Percentiles rank a stretch among this genome's conserved stretches.
Conservation (phyloP, 2,113 vertebrate genomes). For the Sclerurus mexicanus region DNA sequence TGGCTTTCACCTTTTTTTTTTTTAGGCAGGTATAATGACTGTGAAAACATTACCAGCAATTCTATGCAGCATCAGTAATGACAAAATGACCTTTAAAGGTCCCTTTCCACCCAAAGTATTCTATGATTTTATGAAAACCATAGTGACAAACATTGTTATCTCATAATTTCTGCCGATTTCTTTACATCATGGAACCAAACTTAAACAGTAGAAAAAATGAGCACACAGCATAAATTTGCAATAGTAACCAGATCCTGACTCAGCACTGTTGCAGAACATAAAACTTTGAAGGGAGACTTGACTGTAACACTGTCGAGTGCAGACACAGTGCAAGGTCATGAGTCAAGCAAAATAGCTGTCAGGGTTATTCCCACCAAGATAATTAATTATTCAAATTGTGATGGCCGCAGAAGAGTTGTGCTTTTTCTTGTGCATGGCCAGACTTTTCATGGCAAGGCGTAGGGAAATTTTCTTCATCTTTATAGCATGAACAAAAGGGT, state of each 20-base stretch:
- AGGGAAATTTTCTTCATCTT: neutral
- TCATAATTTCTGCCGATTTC: conserved; percentile 44
- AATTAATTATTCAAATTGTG: conserved; percentile 16
- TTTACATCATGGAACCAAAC: neutral
- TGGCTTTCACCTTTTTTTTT: conserved; percentile 43
- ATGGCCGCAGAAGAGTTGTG: neutral
- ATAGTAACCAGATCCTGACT: neutral
- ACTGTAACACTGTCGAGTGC: neutral
- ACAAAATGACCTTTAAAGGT: neutral
- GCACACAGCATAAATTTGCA: neutral
- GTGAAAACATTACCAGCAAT: neutral
- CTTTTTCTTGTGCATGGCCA: neutral
- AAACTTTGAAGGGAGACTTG: conserved; percentile 31
- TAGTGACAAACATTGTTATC: conserved; percentile 4
- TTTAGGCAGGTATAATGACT: conserved; percentile 3
- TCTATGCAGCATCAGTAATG: neutral
- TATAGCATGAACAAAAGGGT: neutral
- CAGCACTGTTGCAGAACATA: neutral
- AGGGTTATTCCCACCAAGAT: conserved; percentile 10
- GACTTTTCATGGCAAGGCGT: neutral
- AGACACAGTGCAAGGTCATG: conserved; percentile 22
- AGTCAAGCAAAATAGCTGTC: conserved; percentile 29
- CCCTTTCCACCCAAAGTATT: neutral
- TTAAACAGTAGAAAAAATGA: neutral
- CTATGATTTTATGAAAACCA: neutral